These are phyloP conservation scores for Muntiacus reevesi DNA, from an alignment of 2,113 vertebrate genomes.

Conservation along the genomic window DNA sequence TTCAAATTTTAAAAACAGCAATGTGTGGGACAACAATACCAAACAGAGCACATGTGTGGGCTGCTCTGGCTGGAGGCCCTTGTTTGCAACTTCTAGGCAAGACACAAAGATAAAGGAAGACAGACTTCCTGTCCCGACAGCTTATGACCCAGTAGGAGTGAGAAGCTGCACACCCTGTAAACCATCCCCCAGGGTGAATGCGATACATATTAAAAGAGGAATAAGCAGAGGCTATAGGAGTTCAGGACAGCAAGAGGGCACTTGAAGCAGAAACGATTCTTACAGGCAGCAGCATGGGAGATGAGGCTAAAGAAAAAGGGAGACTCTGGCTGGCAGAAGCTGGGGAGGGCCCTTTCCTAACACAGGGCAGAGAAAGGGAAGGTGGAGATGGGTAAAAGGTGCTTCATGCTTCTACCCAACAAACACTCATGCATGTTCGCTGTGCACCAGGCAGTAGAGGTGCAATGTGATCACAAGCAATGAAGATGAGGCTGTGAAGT, in stretches of 20 bases:
- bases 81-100: not conserved
- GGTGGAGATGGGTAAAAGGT: not conserved
- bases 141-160: not conserved
- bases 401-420: not conserved
- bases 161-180: not conserved
- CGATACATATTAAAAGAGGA: not conserved
- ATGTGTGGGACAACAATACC: not conserved
- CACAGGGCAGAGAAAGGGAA: not conserved
- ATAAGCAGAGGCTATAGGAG: not conserved
- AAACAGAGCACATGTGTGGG: not conserved
- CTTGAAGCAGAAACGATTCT: not conserved
- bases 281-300: not conserved
- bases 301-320: not conserved
- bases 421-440: not conserved
- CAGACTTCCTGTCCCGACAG: not conserved
- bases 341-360: not conserved
- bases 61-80: not conserved
- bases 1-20: constrained; percentile 7
- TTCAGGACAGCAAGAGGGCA: not conserved
- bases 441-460: not conserved
- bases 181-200: not conserved
- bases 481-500: not conserved
- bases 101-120: not conserved
- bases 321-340: not conserved
- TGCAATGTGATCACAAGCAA: not conserved